phyloP scores from a whole-genome alignment of 2,797 vertebrate genomes.

The Spea hammondii region DNA sequence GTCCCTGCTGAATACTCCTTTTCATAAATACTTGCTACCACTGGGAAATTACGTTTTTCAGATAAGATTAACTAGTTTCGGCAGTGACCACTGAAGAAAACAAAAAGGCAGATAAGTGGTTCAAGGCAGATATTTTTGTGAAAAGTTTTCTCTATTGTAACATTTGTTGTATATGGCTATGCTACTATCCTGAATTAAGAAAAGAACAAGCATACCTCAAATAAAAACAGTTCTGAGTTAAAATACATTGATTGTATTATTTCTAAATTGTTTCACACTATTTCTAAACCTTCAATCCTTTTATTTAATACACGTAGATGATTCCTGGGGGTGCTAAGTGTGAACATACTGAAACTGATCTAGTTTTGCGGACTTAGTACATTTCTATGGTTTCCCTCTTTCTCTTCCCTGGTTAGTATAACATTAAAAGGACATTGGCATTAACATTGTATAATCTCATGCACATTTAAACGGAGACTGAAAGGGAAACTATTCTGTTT shows the following conservation, averaged over 20 bases:
- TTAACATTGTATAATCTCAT: not conserved
- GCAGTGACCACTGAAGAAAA: slow-evolving; percentile 77
- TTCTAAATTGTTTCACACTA: slow-evolving; percentile 37
- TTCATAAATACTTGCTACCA: slow-evolving; percentile 85
- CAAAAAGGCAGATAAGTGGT: slow-evolving; percentile 71
- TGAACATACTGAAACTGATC: too few relatives aligned
- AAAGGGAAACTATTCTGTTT: too few relatives aligned
- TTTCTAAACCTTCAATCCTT: not conserved
- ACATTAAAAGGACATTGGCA: not conserved
- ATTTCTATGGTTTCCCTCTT: not conserved
- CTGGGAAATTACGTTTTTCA: slow-evolving; percentile 82
- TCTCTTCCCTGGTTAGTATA: not conserved
- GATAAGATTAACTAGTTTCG: slow-evolving; percentile 82
- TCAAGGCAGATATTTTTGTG: slow-evolving; percentile 82
- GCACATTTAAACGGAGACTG: too few relatives aligned
- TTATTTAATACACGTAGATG: too few relatives aligned
- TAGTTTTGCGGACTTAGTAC: too few relatives aligned
- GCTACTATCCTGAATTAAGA: slow-evolving; percentile 80
- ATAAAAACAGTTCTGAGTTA: slow-evolving; percentile 78
- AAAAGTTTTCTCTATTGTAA: slow-evolving; percentile 82
- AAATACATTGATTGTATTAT: slow-evolving; percentile 62
- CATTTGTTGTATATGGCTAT: slow-evolving; percentile 82
- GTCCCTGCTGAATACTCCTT: slow-evolving; percentile 82
- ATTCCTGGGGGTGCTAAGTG: too few relatives aligned
- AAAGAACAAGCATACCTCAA: slow-evolving; percentile 81